Conservation (phyloP, 2,797 vertebrate genomes). For the Emys orbicularis region DNA sequence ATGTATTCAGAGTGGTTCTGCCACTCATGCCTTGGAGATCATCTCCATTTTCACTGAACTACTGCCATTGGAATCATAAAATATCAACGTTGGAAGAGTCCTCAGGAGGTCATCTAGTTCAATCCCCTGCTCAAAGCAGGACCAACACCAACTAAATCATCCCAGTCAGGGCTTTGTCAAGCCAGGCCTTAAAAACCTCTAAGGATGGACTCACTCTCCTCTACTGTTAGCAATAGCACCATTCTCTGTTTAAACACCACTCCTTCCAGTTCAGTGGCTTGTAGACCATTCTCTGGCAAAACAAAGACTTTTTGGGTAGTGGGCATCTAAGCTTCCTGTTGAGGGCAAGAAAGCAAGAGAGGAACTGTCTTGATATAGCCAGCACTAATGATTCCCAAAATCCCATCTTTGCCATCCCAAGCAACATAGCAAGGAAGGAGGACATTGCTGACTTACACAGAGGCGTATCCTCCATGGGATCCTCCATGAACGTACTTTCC, state of each 20-base stretch:
- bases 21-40: background rate
- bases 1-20: background rate
- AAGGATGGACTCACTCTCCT: background rate
- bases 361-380: slow-evolving; percentile 57
- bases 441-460: slow-evolving; percentile 56
- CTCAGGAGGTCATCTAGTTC: too few species aligned
- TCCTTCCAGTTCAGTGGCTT: background rate
- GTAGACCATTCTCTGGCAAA: slow-evolving; percentile 54
- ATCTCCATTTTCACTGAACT: background rate
- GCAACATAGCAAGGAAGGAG: slow-evolving; percentile 68
- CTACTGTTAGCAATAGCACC: background rate
- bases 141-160: too few species aligned
- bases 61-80: background rate
- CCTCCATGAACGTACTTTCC: slow-evolving; percentile 62
- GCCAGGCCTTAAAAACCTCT: too few species aligned
- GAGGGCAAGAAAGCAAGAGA: slow-evolving; percentile 57
- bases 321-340: slow-evolving; percentile 39
- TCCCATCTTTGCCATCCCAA: slow-evolving; percentile 49
- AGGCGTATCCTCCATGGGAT: slow-evolving; percentile 61
- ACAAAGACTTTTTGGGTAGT: slow-evolving; percentile 31
- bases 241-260: background rate
- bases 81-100: too few species aligned
- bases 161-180: too few species aligned
- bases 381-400: slow-evolving; percentile 65
- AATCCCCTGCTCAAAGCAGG: too few species aligned